A percentile compares a stretch with the other conserved stretches of the same genome.
phyloP scores from a whole-genome alignment of 35 echinoderm and acorn worm species.

The Amphiura filiformis region DNA sequence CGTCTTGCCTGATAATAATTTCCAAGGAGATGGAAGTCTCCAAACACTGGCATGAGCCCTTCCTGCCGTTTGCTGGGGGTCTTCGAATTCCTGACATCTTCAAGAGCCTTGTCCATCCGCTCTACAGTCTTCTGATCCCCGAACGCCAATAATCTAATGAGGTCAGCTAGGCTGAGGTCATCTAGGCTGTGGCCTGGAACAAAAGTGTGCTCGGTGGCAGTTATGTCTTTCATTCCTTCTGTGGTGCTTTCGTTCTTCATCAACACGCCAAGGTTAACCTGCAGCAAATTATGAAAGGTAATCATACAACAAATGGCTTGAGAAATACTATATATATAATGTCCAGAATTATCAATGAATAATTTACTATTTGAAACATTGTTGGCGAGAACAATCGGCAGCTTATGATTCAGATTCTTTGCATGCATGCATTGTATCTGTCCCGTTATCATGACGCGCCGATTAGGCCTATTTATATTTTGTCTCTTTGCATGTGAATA shows the following conservation, averaged over 20 bases:
- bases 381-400: not conserved
- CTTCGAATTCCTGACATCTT: conserved; percentile 34
- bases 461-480: not conserved
- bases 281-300: not conserved
- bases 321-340: not conserved
- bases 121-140: conserved; percentile 57
- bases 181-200: conserved; percentile 27
- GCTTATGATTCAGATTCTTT: not conserved
- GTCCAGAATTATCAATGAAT: no score
- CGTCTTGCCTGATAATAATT: conserved; percentile 56
- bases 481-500: not conserved
- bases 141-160: conserved; percentile 1
- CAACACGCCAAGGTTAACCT: conserved; percentile 59
- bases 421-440: no score
- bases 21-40: conserved; percentile 56
- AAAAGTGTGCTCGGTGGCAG: conserved; percentile 36
- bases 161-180: no score
- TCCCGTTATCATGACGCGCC: no score
- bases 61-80: conserved; percentile 17
- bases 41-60: conserved; percentile 54
- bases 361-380: no score
- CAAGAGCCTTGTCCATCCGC: conserved; percentile 39
- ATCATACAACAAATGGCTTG: not conserved
- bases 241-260: conserved; percentile 76
- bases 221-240: conserved; percentile 50